A percentile compares a stretch with the other conserved stretches of the same genome.
Conservation (phyloP, 2,113 vertebrate genomes). For the Oryzias curvinotus region DNA sequence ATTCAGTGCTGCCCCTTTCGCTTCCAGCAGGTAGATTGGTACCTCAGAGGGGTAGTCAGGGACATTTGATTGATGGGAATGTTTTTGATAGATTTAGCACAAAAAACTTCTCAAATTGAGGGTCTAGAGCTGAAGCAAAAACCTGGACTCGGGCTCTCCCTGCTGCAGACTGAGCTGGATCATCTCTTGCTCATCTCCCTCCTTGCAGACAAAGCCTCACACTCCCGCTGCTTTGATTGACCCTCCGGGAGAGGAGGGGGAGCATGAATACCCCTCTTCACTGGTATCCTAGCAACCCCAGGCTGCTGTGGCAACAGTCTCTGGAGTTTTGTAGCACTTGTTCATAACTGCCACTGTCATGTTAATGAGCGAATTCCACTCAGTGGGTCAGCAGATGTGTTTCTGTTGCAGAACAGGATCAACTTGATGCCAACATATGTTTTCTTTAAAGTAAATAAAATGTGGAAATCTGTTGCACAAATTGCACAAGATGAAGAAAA, state of each 20-base stretch:
- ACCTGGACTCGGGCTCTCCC: neutral
- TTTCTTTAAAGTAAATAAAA: no score
- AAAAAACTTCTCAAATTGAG: no score
- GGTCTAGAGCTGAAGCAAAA: no score
- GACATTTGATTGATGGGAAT: no score
- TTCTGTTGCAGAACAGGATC: neutral
- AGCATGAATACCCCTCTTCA: conserved; percentile 15
- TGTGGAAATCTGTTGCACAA: no score
- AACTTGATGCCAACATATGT: no score
- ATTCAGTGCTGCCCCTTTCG: conserved; percentile 83
- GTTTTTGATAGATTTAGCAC: no score
- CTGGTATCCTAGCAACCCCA: conserved; percentile 50
- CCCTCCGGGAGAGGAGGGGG: neutral
- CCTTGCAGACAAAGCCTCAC: neutral
- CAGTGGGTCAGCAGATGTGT: neutral
- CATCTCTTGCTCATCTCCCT: conserved; percentile 7
- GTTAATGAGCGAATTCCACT: conserved; percentile 30
- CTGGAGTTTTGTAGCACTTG: conserved; percentile 32
- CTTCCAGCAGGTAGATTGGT: conserved; percentile 78
- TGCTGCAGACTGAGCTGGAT: no score
- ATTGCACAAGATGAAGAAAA: no score
- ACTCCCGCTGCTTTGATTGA: conserved; percentile 28
- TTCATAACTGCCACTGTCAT: conserved; percentile 45
- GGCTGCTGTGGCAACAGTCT: conserved; percentile 57
- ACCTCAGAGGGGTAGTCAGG: no score